These are phyloP conservation scores for Epicampocera succincta DNA, from an alignment of 2,888 invertebrate species.

Conservation along the genomic window DNA sequence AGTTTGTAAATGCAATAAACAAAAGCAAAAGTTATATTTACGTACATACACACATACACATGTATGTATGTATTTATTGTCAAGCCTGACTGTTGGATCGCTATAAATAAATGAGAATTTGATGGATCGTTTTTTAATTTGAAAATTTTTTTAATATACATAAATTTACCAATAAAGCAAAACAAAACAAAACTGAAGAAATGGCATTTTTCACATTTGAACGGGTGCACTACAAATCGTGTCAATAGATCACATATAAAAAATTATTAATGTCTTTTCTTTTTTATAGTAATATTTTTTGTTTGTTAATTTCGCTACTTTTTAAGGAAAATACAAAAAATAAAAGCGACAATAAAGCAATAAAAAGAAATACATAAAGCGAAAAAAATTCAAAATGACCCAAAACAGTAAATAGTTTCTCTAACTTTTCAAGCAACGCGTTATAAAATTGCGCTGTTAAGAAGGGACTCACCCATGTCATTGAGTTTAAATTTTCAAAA, in stretches of 20 bases:
- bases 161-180: slow-evolving; percentile 6
- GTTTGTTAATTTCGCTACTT: neutral
- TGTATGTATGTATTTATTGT: no score
- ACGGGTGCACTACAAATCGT: slow-evolving; percentile 26
- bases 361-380: neutral
- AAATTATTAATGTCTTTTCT: slow-evolving; percentile 12
- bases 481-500: no score
- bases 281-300: slow-evolving; percentile 5
- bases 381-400: neutral
- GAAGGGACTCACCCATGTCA: no score
- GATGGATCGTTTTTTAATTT: slow-evolving; percentile 47
- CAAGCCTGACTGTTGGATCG: slow-evolving; percentile 7
- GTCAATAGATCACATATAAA: slow-evolving; percentile 46
- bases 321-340: neutral
- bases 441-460: no score
- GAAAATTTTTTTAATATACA: slow-evolving; percentile 14
- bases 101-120: slow-evolving; percentile 49
- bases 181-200: slow-evolving; percentile 5
- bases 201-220: slow-evolving; percentile 31
- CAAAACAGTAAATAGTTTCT: no score
- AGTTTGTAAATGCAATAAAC: neutral
- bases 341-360: neutral
- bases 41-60: neutral
- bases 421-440: no score
- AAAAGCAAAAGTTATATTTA: slow-evolving; percentile 17